Evolutionary conservation across 2,888 invertebrate genomes (phyloP), one percentile per base, ranked within the genome.

Genomic region (Apodemia mormo): DNA sequence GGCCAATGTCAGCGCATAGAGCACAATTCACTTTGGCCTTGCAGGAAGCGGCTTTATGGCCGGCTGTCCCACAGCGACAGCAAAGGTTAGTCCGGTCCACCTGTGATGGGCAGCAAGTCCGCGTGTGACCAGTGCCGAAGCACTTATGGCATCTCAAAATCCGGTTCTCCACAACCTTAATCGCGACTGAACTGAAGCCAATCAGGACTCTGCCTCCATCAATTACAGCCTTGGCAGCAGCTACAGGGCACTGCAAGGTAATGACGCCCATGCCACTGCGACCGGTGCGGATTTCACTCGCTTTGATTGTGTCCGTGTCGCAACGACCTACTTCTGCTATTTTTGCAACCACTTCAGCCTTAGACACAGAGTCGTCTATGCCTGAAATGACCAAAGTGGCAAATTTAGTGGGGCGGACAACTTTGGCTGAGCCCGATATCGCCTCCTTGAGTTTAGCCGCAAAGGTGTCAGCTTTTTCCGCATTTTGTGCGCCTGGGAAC

Each of bases 391-490:
- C 6, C 7, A 56, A 6, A 8, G 54, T 22, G n/a, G 40, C 40
- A 37, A 49, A 37, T 10, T 68, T 43, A 12, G 67, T 43, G 12
- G 45, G 56, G 30, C 68, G 54, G 14, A 43, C 66, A 10, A 66
- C 14, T 14, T 66, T 66, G 1, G 66, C 49, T 10, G 66, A 40
- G 30, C 43, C 66, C 4, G 66, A 40, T n/a, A 66, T 66, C 9
- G 49, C 66, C n/a, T n/a, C n/a, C n/a, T n/a, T n/a, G n/a, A n/a
- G n/a, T n/a, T n/a, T n/a, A n/a, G n/a, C n/a, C n/a, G 66, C 66
- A 45, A 66, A 66, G 14, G 43, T 40, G 49, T 66, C 66, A 9
- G 66, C 66, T 40, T 66, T 66, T 14, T 40, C 49, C 22, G 52
- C 30, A 30, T 29, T 29, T 56, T 56, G 22, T 1, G 6, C 54